Evolutionary conservation across 1,140 invertebrate genomes (phyloP).

Genomic region (Lepidurus arcticus): DNA sequence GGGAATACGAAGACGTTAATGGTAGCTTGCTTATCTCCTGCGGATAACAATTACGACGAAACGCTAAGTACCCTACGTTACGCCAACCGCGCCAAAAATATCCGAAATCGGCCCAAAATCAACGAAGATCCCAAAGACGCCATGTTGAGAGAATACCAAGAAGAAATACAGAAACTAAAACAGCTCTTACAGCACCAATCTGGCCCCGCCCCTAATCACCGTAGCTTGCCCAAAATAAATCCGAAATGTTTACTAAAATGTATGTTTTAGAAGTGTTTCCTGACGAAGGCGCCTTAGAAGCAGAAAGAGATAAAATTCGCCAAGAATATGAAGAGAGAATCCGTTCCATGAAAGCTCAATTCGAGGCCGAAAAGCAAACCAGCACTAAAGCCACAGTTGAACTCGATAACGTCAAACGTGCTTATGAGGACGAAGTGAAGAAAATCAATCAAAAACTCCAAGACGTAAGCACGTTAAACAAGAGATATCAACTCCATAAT

Average conservation of each 20-base stretch:
- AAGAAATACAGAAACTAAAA: constrained; percentile 71
- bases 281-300: constrained; percentile 43
- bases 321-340: constrained; percentile 48
- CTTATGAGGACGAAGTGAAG: constrained; percentile 53
- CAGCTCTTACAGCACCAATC: constrained; percentile 45
- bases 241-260: no score
- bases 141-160: constrained; percentile 76
- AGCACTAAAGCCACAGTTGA: constrained; percentile 55
- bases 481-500: background rate
- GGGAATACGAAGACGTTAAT: constrained; percentile 92
- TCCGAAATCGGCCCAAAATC: constrained; percentile 84
- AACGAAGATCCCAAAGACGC: constrained; percentile 94
- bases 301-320: constrained; percentile 47
- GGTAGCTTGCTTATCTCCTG: constrained; percentile 87
- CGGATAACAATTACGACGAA: constrained; percentile 84
- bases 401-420: constrained; percentile 50
- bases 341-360: constrained; percentile 49
- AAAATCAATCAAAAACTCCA: constrained; percentile 42
- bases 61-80: constrained; percentile 80
- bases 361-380: constrained; percentile 53
- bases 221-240: background rate
- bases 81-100: constrained; percentile 87
- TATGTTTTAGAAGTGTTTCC: background rate
- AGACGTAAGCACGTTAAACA: background rate
- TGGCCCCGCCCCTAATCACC: background rate